A percentile compares a stretch with the other conserved stretches of the same genome.
These are phyloP conservation scores for Cirrhinus molitorella DNA, from an alignment of 2,797 vertebrate species.

Conservation along the genomic window DNA sequence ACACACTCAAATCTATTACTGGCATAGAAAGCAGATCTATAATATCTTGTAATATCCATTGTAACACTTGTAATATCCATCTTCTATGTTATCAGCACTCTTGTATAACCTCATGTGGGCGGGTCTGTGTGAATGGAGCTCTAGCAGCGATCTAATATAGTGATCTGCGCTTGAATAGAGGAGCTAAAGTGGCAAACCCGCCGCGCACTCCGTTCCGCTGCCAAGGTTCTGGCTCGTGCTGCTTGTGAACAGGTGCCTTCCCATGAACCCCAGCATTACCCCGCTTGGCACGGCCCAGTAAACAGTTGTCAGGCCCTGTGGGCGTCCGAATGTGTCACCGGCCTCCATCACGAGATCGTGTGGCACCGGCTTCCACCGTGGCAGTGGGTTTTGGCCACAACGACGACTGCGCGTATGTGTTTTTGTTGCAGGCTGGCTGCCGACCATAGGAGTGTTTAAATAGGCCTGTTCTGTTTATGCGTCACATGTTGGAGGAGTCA, in stretches of 20 bases:
- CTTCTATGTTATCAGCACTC: neutral
- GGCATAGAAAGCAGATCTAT: neutral
- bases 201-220: slow-evolving; percentile 23
- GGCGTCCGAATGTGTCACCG: slow-evolving; percentile 72
- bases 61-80: slow-evolving; percentile 18
- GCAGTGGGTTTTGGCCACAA: slow-evolving; percentile 26
- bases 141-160: slow-evolving; percentile 44
- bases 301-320: slow-evolving; percentile 76
- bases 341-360: slow-evolving; percentile 58
- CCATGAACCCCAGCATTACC: slow-evolving; percentile 64
- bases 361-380: slow-evolving; percentile 41
- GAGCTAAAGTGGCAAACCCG: slow-evolving; percentile 57
- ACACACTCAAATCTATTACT: neutral
- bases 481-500: slow-evolving; percentile 74
- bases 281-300: slow-evolving; percentile 67
- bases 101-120: slow-evolving; percentile 6
- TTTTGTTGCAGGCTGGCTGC: slow-evolving; percentile 24
- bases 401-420: slow-evolving; percentile 16
- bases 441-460: slow-evolving; percentile 49
- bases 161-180: slow-evolving; percentile 59
- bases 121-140: slow-evolving; percentile 35
- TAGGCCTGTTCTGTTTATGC: slow-evolving; percentile 71
- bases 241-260: slow-evolving; percentile 54
- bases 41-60: neutral
- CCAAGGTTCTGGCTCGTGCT: slow-evolving; percentile 42